These are phyloP conservation scores for Psilopogon haemacephalus DNA, from an alignment of 2,113 vertebrate genomes.

Conservation along the genomic window DNA sequence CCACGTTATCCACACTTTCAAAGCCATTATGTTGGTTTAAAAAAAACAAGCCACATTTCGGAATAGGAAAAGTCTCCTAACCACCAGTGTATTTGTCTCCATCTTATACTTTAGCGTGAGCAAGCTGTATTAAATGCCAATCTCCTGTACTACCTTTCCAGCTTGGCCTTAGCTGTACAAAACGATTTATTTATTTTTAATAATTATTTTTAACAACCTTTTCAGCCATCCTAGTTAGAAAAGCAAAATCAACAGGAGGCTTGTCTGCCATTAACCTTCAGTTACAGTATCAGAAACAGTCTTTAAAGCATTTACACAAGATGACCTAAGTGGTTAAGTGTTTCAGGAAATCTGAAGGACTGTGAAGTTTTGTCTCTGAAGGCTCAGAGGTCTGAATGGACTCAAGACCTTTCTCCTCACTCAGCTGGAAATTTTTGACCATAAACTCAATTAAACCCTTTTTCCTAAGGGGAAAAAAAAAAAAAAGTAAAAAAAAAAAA, in stretches of 20 bases:
- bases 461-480: background rate
- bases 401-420: slow-evolving; percentile 23
- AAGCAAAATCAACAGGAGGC: slow-evolving; percentile 31
- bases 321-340: slow-evolving; percentile 40
- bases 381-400: background rate
- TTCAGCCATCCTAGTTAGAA: background rate
- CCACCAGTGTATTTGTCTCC: background rate
- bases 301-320: slow-evolving; percentile 5
- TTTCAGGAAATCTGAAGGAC: slow-evolving; percentile 38
- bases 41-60: background rate
- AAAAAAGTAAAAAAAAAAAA: too few species aligned
- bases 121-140: background rate
- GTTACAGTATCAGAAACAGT: background rate
- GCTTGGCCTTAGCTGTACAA: background rate
- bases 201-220: background rate
- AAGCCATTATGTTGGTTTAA: background rate
- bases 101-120: background rate
- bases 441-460: slow-evolving; percentile 16
- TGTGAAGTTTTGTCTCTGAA: slow-evolving; percentile 52
- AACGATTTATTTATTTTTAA: background rate
- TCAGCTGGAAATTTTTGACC: background rate
- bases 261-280: slow-evolving; percentile 34
- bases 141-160: background rate
- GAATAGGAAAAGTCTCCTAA: background rate
- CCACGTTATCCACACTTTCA: background rate